Percentiles rank a stretch among this genome's conserved stretches.
Conservation (phyloP, 2,888 invertebrate species). For the Orthonevra nobilis region DNA sequence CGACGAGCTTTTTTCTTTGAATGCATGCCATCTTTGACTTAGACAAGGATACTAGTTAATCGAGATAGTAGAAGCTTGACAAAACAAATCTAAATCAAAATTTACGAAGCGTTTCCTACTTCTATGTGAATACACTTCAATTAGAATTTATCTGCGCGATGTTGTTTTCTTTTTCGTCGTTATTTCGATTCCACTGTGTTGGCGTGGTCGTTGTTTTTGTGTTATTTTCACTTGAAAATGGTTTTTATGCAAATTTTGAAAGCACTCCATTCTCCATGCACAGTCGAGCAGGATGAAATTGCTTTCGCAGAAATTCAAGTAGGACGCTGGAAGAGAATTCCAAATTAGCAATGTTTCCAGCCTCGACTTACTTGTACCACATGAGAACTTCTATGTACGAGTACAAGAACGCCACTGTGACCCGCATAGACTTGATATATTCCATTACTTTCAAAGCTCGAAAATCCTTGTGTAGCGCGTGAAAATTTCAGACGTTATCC, state of each 20-base stretch:
- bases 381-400: too few relatives aligned
- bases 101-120: conserved; percentile 37
- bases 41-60: conserved; percentile 4
- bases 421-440: conserved; percentile 42
- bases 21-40: too few relatives aligned
- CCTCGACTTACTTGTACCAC: conserved; percentile 25
- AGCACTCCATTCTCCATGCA: conserved; percentile 51
- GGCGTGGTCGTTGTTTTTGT: conserved; percentile 25
- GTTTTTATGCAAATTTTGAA: conserved; percentile 57
- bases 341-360: conserved; percentile 57
- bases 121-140: conserved; percentile 42
- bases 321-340: conserved; percentile 43
- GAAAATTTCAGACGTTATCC: conserved; percentile 44
- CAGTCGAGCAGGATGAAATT: conserved; percentile 41
- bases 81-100: conserved; percentile 46
- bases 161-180: conserved; percentile 25
- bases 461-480: conserved; percentile 12
- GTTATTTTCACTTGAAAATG: conserved; percentile 44
- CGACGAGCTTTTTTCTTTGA: too few relatives aligned
- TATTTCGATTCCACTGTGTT: conserved; percentile 38
- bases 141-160: conserved; percentile 53
- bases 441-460: conserved; percentile 43
- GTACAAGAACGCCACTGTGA: conserved; percentile 13
- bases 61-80: conserved; percentile 14
- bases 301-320: conserved; percentile 33